A percentile compares a stretch with the other conserved stretches of the same genome.
These are phyloP conservation scores for Peucedramus taeniatus DNA, from an alignment of 2,113 vertebrate species.

Conservation along the genomic window DNA sequence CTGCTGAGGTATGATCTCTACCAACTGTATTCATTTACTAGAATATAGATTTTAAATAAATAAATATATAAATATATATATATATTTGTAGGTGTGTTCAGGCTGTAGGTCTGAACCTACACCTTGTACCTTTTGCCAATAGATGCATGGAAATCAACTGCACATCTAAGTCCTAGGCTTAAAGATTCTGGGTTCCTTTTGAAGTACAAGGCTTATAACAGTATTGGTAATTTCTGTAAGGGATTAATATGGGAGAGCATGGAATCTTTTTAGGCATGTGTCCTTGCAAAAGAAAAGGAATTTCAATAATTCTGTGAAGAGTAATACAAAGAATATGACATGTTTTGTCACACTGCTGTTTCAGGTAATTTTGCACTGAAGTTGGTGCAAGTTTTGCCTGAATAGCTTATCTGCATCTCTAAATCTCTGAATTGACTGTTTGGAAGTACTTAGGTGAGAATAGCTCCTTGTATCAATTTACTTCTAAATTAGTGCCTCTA, in stretches of 20 bases:
- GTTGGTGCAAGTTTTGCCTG: background rate
- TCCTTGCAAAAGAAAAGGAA: background rate
- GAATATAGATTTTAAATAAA: conserved; percentile 42
- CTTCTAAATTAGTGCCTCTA: background rate
- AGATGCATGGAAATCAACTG: conserved; percentile 22
- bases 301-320: background rate
- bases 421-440: background rate
- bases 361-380: background rate
- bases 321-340: background rate
- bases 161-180: background rate
- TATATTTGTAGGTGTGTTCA: background rate
- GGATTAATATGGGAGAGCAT: background rate
- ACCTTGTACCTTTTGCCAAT: background rate
- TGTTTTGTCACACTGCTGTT: background rate
- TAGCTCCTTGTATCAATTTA: background rate
- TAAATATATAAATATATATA: background rate
- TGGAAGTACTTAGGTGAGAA: background rate
- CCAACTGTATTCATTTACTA: conserved; percentile 54
- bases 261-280: background rate
- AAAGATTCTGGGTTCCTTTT: background rate
- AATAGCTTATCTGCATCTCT: background rate
- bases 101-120: background rate
- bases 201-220: background rate
- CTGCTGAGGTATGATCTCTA: conserved; percentile 38
- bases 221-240: background rate